Percentiles rank a stretch among this genome's conserved stretches.
Conservation (phyloP, 1,140 invertebrate species). For the Heliconius nattereri region DNA sequence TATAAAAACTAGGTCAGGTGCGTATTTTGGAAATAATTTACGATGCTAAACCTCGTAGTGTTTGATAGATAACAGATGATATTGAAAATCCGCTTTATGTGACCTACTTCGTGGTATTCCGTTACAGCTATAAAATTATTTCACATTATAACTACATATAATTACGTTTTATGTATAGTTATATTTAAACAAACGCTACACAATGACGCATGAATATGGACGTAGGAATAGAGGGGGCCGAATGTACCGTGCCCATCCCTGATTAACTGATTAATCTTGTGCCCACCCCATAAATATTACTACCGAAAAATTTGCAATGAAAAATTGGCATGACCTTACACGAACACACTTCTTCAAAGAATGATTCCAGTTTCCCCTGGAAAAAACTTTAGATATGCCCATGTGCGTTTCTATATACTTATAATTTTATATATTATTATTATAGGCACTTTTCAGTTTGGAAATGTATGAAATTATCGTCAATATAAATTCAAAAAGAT, state of each 20-base stretch:
- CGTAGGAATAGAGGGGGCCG: too few relatives aligned
- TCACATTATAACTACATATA: background rate
- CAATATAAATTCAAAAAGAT: conserved; percentile 18
- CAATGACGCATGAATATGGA: too few relatives aligned
- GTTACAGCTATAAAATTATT: background rate
- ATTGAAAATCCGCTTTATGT: conserved; percentile 21
- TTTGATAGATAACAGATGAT: conserved; percentile 22
- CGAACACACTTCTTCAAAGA: too few relatives aligned
- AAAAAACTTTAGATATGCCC: too few relatives aligned
- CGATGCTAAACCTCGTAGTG: background rate
- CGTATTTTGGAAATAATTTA: conserved; percentile 27
- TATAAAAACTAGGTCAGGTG: conserved; percentile 6
- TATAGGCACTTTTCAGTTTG: background rate
- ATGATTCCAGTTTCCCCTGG: too few relatives aligned
- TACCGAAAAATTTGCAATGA: too few relatives aligned
- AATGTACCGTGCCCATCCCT: too few relatives aligned
- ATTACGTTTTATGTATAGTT: background rate
- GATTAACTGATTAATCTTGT: too few relatives aligned
- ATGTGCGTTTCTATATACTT: too few relatives aligned
- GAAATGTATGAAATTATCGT: background rate
- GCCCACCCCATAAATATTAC: too few relatives aligned
- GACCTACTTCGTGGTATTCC: background rate
- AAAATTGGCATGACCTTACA: too few relatives aligned
- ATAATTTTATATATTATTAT: background rate
- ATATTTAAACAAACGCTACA: too few relatives aligned